Evolutionary conservation across 1,140 invertebrate species (phyloP).

Genomic region (Tetranychus cinnabarinus): DNA sequence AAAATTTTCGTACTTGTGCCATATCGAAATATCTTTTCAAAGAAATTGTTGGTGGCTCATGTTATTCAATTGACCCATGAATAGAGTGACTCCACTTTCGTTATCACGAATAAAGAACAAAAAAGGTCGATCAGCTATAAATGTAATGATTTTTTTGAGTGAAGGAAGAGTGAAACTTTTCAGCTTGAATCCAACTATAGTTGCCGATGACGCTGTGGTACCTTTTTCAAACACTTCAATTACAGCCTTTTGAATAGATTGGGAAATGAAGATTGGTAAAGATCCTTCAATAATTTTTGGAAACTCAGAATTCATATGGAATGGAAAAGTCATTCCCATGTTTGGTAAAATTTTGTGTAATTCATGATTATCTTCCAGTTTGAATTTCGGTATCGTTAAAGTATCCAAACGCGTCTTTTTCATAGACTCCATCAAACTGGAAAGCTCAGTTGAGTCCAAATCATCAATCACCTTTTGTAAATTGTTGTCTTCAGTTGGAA

Average conservation of each 20-base stretch:
- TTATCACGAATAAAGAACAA: constrained; percentile 41
- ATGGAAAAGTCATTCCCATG: constrained; percentile 42
- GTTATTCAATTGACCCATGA: constrained; percentile 27
- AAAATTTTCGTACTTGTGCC: too few relatives aligned
- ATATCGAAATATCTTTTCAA: too few relatives aligned
- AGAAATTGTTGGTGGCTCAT: too few relatives aligned
- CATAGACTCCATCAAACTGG: too few relatives aligned
- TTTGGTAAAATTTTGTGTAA: constrained; percentile 34
- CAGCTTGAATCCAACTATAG: not conserved
- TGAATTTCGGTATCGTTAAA: constrained; percentile 46
- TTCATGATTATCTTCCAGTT: constrained; percentile 38
- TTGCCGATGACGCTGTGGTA: constrained; percentile 22
- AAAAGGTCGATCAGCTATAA: constrained; percentile 44
- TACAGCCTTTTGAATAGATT: constrained; percentile 14
- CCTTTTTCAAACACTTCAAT: constrained; percentile 24
- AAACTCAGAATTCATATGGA: constrained; percentile 29
- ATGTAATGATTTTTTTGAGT: constrained; percentile 17
- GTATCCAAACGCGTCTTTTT: too few relatives aligned
- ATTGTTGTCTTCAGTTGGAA: too few relatives aligned
- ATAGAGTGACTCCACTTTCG: constrained; percentile 30
- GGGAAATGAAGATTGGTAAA: too few relatives aligned
- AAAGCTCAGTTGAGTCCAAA: too few relatives aligned
- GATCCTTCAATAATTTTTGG: constrained; percentile 26
- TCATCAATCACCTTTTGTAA: too few relatives aligned
- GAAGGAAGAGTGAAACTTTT: not conserved